Evolutionary conservation across 2,888 invertebrate genomes (phyloP).

Genomic region (Halictus quadricinctus): DNA sequence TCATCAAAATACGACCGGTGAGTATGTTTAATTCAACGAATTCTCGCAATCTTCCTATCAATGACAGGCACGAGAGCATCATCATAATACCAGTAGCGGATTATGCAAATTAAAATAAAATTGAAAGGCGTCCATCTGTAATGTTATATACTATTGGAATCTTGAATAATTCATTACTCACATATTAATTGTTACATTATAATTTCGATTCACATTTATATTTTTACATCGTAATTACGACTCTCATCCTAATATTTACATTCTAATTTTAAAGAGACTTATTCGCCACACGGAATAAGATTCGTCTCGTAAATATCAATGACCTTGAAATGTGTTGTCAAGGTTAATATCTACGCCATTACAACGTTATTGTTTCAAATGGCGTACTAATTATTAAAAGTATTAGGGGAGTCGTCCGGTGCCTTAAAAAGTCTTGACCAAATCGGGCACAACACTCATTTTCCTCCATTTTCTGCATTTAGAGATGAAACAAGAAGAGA

Average conservation of each 20-base stretch:
- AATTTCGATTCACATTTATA: no score
- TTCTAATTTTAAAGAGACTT: background rate
- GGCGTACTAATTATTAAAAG: background rate
- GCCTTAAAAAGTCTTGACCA: background rate
- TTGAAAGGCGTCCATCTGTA: background rate
- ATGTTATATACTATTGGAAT: background rate
- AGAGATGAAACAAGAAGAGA: constrained; percentile 14
- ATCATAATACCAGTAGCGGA: background rate
- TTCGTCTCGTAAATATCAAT: background rate
- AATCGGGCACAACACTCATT: background rate
- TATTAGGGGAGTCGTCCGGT: background rate
- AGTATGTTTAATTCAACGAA: constrained; percentile 25
- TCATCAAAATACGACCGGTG: constrained; percentile 61
- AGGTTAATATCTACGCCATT: background rate
- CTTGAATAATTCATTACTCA: background rate
- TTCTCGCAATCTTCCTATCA: background rate
- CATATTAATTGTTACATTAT: background rate
- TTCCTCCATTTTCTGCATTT: constrained; percentile 18
- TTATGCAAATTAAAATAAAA: background rate
- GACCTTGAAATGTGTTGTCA: background rate
- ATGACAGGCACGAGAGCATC: background rate
- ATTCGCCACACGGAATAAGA: background rate
- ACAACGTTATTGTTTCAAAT: background rate
- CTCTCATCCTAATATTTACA: background rate
- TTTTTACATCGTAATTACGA: background rate